phyloP scores from a whole-genome alignment of 2,888 invertebrate genomes.

The Cryptocheilus praepositus region DNA sequence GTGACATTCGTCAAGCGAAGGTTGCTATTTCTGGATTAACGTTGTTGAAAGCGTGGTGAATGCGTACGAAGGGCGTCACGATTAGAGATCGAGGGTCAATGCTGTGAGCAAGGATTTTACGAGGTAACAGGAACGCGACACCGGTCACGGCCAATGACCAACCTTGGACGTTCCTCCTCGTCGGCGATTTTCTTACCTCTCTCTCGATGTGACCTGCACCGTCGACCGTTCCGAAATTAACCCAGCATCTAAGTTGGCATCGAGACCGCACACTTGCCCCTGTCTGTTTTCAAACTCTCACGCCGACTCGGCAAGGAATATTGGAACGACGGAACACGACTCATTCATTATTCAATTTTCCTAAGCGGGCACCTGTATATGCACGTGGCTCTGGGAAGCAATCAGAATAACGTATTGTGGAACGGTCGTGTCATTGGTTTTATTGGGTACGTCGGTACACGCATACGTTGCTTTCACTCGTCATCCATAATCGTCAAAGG shows the following conservation, averaged over 20 bases:
- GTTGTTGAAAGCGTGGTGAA: too few relatives aligned
- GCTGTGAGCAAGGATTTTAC: constrained; percentile 47
- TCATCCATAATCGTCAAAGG: constrained; percentile 28
- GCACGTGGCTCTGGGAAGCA: constrained; percentile 7
- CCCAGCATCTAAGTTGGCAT: too few relatives aligned
- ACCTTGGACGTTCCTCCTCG: constrained; percentile 51
- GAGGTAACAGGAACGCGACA: constrained; percentile 53
- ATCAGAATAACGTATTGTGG: constrained; percentile 18
- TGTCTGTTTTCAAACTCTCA: constrained; percentile 15
- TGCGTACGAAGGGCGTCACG: constrained; percentile 9
- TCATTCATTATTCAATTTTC: constrained; percentile 21
- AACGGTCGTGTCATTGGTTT: too few relatives aligned
- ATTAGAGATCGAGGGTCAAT: constrained; percentile 27
- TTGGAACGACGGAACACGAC: constrained; percentile 13
- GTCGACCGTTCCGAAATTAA: too few relatives aligned
- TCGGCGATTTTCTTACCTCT: constrained; percentile 14
- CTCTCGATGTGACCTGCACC: constrained; percentile 18
- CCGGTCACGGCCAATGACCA: constrained; percentile 66
- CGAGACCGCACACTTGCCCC: constrained; percentile 19
- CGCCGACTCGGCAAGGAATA: constrained; percentile 14
- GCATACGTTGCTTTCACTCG: constrained; percentile 50
- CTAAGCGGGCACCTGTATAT: constrained; percentile 17
- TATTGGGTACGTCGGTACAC: background rate
- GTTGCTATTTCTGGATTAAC: too few relatives aligned
- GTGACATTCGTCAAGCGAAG: too few relatives aligned